Evolutionary conservation across 1,140 invertebrate genomes (phyloP).

Genomic region (Zaprionus kolodkinae): DNA sequence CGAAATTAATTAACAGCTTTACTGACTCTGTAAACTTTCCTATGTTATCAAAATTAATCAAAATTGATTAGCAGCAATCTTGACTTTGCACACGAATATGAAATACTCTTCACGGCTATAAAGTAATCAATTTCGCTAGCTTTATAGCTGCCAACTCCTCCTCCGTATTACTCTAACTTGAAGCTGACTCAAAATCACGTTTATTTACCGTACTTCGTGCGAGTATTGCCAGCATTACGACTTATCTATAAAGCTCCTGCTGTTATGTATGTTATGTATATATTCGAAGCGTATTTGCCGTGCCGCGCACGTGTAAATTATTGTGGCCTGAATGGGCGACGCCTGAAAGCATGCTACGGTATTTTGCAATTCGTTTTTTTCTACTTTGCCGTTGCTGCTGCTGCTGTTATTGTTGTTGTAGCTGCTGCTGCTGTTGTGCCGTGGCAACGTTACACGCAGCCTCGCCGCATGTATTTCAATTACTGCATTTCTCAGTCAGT

Average conservation of each 20-base stretch:
- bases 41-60: neutral
- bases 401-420: neutral
- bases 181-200: neutral
- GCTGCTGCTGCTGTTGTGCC: neutral
- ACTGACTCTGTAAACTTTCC: neutral
- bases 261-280: too few relatives aligned
- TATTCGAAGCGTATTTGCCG: constrained; percentile 20
- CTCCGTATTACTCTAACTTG: neutral
- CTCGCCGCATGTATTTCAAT: constrained; percentile 79
- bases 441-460: constrained; percentile 55
- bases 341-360: constrained; percentile 50
- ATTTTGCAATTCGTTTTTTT: constrained; percentile 16
- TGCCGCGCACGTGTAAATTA: constrained; percentile 69
- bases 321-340: constrained; percentile 59
- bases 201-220: neutral
- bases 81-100: neutral
- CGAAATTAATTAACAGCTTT: neutral
- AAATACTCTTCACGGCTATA: neutral
- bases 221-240: constrained; percentile 16
- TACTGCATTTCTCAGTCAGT: constrained; percentile 74
- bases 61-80: neutral
- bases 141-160: neutral
- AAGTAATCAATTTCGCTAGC: neutral
- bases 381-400: neutral
- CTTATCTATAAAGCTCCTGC: constrained; percentile 4